Conservation (phyloP, 2,113 vertebrate genomes). For the Pterocles gutturalis region DNA sequence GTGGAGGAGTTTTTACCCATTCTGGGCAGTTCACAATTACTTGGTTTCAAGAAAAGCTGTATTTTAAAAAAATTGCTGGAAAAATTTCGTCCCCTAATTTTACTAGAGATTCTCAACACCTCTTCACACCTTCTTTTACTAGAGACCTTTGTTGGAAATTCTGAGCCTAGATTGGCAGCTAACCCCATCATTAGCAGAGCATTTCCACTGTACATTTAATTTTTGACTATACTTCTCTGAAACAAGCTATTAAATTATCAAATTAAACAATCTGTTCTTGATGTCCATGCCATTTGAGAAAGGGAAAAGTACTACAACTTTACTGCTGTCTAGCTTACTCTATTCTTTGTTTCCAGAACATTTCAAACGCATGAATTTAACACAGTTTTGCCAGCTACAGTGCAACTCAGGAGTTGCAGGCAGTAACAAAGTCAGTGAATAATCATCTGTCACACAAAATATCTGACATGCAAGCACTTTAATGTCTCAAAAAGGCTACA, state of each 20-base stretch:
- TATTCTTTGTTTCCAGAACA: not conserved
- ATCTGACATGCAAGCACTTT: not conserved
- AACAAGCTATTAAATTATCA: not conserved
- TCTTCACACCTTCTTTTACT: not conserved
- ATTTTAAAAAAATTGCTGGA: not conserved
- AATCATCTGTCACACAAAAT: not conserved
- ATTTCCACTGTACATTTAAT: not conserved
- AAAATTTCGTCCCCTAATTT: not conserved
- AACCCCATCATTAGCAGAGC: not conserved
- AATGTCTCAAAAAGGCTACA: not conserved
- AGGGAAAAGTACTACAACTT: not conserved
- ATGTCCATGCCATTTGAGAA: not conserved
- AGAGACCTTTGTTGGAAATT: not conserved
- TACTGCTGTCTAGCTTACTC: not conserved
- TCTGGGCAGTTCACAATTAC: not conserved
- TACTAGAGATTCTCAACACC: not conserved
- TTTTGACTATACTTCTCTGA: not conserved
- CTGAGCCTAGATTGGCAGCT: not conserved
- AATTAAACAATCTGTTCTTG: not conserved
- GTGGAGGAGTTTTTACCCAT: not conserved
- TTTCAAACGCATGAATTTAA: not conserved
- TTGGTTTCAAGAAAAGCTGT: not conserved
- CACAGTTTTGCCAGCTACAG: not conserved
- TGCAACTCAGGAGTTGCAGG: rapidly evolving
- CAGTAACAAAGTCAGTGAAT: not conserved